phyloP scores from a whole-genome alignment of 2,888 invertebrate genomes.

The Cosmia trapezina region DNA sequence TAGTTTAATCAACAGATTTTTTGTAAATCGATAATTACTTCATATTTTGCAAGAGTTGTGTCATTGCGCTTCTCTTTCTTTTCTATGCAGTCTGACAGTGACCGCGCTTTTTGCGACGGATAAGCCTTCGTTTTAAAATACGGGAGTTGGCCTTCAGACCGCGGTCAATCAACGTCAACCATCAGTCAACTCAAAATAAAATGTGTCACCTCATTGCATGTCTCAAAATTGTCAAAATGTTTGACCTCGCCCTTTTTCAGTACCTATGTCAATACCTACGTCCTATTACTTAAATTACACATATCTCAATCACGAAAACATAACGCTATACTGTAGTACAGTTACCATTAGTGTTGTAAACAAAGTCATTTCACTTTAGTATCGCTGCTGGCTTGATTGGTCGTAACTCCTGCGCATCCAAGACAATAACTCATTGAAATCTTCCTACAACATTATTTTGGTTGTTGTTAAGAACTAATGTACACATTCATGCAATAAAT shows the following conservation, averaged over 20 bases:
- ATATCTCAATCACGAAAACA: slow-evolving; percentile 8
- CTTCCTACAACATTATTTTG: slow-evolving; percentile 65
- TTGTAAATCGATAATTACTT: no score
- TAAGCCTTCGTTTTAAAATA: background rate
- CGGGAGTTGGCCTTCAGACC: background rate
- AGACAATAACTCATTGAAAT: slow-evolving; percentile 72
- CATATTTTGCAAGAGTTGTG: no score
- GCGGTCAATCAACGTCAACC: background rate
- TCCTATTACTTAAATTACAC: slow-evolving; percentile 2
- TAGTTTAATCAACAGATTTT: no score
- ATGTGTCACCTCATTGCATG: background rate
- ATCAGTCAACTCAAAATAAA: background rate
- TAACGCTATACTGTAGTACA: slow-evolving; percentile 2
- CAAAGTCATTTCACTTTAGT: slow-evolving; percentile 63
- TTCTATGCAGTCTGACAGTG: no score
- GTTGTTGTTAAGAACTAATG: no score
- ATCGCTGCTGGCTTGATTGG: slow-evolving; percentile 59
- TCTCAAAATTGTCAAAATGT: background rate
- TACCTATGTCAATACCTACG: background rate
- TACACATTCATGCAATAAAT: no score
- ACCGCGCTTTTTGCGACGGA: no score
- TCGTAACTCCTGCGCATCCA: slow-evolving; percentile 70
- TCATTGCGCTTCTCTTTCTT: no score
- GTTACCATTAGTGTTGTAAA: slow-evolving; percentile 61
- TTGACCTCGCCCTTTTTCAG: background rate